These are phyloP conservation scores for Pemphredon lugubris DNA, from an alignment of 2,888 invertebrate species.

Conservation along the genomic window DNA sequence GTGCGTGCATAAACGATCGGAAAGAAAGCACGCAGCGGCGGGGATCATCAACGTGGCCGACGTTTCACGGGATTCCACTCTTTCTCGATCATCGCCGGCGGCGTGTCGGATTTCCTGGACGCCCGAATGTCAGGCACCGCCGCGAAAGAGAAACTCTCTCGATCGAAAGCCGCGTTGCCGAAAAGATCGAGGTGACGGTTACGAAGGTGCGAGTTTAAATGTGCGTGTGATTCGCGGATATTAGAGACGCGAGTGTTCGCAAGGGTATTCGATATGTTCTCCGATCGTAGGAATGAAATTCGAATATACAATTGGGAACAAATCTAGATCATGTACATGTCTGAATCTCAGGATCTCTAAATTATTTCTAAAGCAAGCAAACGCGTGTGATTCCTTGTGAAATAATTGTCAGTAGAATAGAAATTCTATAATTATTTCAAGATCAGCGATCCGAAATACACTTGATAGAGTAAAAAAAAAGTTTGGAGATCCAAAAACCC, in stretches of 20 bases:
- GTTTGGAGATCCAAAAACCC: too few relatives aligned
- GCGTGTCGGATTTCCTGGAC: slow-evolving; percentile 44
- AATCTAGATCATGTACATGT: too few relatives aligned
- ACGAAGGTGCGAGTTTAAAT: slow-evolving; percentile 1
- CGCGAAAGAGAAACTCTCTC: slow-evolving; percentile 32
- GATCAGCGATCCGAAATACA: too few relatives aligned
- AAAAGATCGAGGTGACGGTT: background rate
- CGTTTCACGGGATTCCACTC: slow-evolving; percentile 43
- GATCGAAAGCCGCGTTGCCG: slow-evolving; percentile 9
- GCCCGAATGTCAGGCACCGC: slow-evolving; percentile 20
- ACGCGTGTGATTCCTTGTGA: too few relatives aligned
- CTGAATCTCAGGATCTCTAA: too few relatives aligned
- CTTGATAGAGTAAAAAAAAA: too few relatives aligned
- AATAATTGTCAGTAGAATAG: too few relatives aligned
- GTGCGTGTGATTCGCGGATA: background rate
- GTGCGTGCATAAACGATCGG: slow-evolving; percentile 13
- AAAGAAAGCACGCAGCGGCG: slow-evolving; percentile 10
- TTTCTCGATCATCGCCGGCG: slow-evolving; percentile 20
- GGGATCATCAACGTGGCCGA: slow-evolving; percentile 29
- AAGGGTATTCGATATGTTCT: background rate
- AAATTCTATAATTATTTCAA: too few relatives aligned
- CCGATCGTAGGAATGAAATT: too few relatives aligned
- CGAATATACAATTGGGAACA: too few relatives aligned
- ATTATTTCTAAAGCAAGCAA: too few relatives aligned
- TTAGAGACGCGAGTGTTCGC: background rate